Base-by-base conservation (phyloP, 2,113 vertebrate species). In the Rhombomys opimus region DNA sequence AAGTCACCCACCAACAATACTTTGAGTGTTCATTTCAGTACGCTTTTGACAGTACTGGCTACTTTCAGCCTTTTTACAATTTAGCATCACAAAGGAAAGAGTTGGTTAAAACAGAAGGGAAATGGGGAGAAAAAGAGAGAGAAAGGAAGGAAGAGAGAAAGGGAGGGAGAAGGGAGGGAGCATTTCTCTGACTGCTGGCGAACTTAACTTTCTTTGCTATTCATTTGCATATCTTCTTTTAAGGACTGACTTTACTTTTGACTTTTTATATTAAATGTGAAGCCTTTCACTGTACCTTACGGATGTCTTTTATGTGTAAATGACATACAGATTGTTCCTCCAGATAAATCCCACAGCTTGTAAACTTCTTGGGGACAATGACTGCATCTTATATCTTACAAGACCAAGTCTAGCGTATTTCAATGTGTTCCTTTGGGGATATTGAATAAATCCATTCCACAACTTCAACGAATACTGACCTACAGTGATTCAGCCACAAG, bases 281-380 rank as follows among this genome's bases (percentile, higher is more conserved):
- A 90, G 32, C 5, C 68, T 20, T 72, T 93, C 10, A 63, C 6
- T 88, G 7, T 85, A 87, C 54, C 59, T 68, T 84, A 84, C 7
- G 78, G 20, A 35, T 81, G 35, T 67, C 85, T 91, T 94, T 94
- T 70, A 92, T 63, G 85, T 38, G 80, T 30, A 78, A 76, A 30
- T 93, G 32, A 82, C 68, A 35, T 18, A 92, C 11, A 23, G 75
- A 63, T 72, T 35, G 0, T 95, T 87, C 77, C 70, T 27, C 61
- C 67, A 93, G 27, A 57, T 85, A 84, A 87, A 90, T 72, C 13
- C 50, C 70, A 50, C 4, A 73, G 15, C 65, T 81, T 95, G 9
- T 77, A 80, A 92, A 80, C 20, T 92, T 72, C n/a, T 87, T 76
- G 30, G 85, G 27, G 76, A 67, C 32, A 90, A 65, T 59, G 32